Percentiles rank a stretch among this genome's conserved stretches.
These are phyloP conservation scores for Schizotus pectinicornis DNA, from an alignment of 2,888 invertebrate species.

Conservation along the genomic window DNA sequence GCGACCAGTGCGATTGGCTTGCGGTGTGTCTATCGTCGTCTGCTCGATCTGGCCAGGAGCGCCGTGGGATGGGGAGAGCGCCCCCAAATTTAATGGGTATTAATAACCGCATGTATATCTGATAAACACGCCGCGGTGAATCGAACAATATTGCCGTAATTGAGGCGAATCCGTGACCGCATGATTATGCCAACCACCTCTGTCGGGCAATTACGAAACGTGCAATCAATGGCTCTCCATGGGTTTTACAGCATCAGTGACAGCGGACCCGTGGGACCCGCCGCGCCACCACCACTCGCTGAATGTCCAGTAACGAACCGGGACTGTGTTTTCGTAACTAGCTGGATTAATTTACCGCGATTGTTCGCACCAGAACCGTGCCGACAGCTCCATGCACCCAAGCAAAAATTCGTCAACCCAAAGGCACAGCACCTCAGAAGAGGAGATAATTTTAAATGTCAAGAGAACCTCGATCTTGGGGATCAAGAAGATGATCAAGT, in stretches of 20 bases:
- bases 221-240: constrained; percentile 36
- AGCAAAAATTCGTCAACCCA: no score
- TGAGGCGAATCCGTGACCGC: constrained; percentile 37
- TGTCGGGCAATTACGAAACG: constrained; percentile 37
- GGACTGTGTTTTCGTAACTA: constrained; percentile 44
- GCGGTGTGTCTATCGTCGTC: background rate
- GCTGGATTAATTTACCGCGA: constrained; percentile 48
- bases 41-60: background rate
- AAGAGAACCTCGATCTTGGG: no score
- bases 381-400: no score
- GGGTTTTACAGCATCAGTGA: constrained; percentile 27
- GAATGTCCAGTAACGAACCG: constrained; percentile 46
- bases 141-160: constrained; percentile 40
- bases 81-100: no score
- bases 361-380: constrained; percentile 36
- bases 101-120: no score
- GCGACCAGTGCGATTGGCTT: background rate
- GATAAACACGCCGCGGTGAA: background rate
- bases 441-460: no score
- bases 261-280: constrained; percentile 8
- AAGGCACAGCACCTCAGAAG: no score
- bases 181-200: constrained; percentile 35
- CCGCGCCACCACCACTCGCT: constrained; percentile 29
- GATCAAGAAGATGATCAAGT: no score
- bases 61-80: no score